These are phyloP conservation scores for Portevinia maculata DNA, from an alignment of 2,888 invertebrate species.

Conservation along the genomic window DNA sequence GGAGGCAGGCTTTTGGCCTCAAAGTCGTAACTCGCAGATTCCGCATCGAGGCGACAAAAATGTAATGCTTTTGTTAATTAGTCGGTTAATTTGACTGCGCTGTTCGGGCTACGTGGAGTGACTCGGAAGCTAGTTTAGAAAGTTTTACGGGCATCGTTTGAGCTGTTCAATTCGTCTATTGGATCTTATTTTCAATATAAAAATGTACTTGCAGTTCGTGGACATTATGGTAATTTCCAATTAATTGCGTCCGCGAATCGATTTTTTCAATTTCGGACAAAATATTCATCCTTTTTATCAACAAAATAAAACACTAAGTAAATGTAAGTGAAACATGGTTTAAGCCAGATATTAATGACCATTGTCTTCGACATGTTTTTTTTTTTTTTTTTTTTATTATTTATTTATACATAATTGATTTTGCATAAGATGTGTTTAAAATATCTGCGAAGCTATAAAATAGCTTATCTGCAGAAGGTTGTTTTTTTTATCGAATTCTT, in stretches of 20 bases:
- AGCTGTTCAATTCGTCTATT: constrained; percentile 54
- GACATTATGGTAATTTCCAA: constrained; percentile 62
- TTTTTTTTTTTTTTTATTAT: too few relatives aligned
- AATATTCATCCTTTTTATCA: too few relatives aligned
- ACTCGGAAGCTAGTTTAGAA: constrained; percentile 60
- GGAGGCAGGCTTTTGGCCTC: background rate
- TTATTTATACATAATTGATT: too few relatives aligned
- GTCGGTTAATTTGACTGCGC: constrained; percentile 67
- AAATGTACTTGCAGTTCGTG: constrained; percentile 11
- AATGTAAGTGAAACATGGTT: too few relatives aligned
- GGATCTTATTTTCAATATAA: constrained; percentile 34
- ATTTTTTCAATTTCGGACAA: too few relatives aligned
- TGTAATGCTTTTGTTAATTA: constrained; percentile 72
- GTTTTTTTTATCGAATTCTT: too few relatives aligned
- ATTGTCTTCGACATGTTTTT: too few relatives aligned
- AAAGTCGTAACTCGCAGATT: constrained; percentile 37
- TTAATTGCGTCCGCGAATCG: constrained; percentile 8
- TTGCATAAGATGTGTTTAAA: too few relatives aligned
- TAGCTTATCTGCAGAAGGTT: too few relatives aligned
- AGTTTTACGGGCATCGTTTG: constrained; percentile 65
- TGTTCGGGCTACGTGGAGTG: constrained; percentile 33
- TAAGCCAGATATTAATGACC: too few relatives aligned
- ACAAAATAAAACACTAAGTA: too few relatives aligned
- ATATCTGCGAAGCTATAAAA: too few relatives aligned
- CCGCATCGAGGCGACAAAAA: constrained; percentile 68